Evolutionary conservation across 2,888 invertebrate genomes (phyloP).

Genomic region (Rhodophaea formosa): DNA sequence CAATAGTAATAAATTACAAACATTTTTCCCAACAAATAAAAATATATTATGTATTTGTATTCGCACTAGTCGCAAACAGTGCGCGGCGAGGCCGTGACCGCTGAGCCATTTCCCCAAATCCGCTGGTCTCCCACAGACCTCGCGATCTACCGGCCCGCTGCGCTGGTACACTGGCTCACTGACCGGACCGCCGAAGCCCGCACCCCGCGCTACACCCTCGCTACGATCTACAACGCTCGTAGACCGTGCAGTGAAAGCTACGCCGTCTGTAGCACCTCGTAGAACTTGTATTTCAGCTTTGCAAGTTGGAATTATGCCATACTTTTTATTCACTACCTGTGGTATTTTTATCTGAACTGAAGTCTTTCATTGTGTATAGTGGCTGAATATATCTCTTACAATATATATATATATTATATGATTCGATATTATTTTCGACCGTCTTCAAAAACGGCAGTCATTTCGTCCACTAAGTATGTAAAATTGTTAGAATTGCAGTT

Average conservation of each 20-base stretch:
- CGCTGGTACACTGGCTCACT: constrained; percentile 53
- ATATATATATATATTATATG: too few species aligned
- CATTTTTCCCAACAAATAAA: too few species aligned
- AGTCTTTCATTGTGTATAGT: too few species aligned
- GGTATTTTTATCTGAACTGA: background rate
- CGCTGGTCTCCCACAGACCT: constrained; percentile 60
- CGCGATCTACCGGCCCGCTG: constrained; percentile 38
- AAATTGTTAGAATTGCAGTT: too few species aligned
- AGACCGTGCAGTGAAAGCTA: constrained; percentile 26
- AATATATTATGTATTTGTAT: background rate
- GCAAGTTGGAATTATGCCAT: background rate
- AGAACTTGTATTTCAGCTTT: background rate
- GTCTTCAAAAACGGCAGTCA: too few species aligned
- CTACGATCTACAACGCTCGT: constrained; percentile 31
- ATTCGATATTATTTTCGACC: too few species aligned
- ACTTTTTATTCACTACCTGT: background rate
- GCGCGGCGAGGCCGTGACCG: constrained; percentile 45
- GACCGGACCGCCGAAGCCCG: constrained; percentile 40
- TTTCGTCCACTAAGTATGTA: too few species aligned
- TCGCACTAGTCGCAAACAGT: background rate
- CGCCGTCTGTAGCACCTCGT: constrained; percentile 16
- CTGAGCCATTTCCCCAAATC: constrained; percentile 62
- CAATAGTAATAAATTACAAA: too few species aligned
- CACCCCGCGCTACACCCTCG: constrained; percentile 32
- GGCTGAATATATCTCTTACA: too few species aligned